These are phyloP conservation scores for Brachypodius melanocephalos DNA, from an alignment of 2,113 vertebrate genomes.

Conservation along the genomic window DNA sequence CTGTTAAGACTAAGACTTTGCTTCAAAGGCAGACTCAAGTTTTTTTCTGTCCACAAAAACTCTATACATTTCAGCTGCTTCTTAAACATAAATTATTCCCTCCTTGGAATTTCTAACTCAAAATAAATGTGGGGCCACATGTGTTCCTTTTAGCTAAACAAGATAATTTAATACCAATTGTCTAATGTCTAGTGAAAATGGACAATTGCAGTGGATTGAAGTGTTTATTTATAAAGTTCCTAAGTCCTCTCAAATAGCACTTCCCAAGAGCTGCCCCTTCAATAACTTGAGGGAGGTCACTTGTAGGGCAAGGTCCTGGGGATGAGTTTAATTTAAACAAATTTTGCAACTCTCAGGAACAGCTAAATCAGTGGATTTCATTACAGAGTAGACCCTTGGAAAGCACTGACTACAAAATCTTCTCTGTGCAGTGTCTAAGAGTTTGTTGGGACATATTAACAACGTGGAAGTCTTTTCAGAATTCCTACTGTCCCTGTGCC, in stretches of 20 bases:
- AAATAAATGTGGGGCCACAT: not conserved
- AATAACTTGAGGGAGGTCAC: not conserved
- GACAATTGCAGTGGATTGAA: not conserved
- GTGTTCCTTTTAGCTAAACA: not conserved
- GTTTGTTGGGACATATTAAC: not conserved
- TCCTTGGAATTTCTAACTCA: not conserved
- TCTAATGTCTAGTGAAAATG: not conserved
- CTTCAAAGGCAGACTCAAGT: not conserved
- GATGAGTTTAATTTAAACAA: not conserved
- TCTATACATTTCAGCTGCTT: not conserved
- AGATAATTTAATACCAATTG: not conserved
- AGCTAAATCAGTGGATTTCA: not conserved
- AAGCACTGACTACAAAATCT: not conserved
- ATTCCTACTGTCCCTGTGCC: not conserved
- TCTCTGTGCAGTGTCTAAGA: not conserved
- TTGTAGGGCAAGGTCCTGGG: not conserved
- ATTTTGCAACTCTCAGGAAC: not conserved
- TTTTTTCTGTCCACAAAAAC: not conserved
- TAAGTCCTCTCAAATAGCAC: not conserved
- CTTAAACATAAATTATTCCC: not conserved
- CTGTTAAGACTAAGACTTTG: not conserved
- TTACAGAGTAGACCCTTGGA: not conserved
- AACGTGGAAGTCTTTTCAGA: not conserved
- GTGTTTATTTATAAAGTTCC: conserved; percentile 5
- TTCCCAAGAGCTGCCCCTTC: not conserved